A percentile compares a stretch with the other conserved stretches of the same genome.
Conservation (phyloP, 2,888 invertebrate genomes). For the Harpalus rufipes region DNA sequence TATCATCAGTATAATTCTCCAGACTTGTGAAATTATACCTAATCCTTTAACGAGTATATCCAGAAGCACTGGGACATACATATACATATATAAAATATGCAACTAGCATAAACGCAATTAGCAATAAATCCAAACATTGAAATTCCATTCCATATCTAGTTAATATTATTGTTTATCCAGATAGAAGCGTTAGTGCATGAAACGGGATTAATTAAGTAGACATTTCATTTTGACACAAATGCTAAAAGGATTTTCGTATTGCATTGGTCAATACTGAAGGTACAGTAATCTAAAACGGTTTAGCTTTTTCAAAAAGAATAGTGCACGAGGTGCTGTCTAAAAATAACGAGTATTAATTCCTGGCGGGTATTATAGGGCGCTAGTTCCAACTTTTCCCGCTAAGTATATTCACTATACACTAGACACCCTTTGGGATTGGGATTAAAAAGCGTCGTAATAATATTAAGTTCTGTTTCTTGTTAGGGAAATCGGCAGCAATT, state of each 20-base stretch:
- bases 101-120: not conserved
- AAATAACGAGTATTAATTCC: too few relatives aligned
- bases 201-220: not conserved
- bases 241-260: not conserved
- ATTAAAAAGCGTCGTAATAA: too few relatives aligned
- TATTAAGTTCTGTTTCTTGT: too few relatives aligned
- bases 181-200: not conserved
- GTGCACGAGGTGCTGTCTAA: too few relatives aligned
- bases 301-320: too few relatives aligned
- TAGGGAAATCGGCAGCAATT: too few relatives aligned
- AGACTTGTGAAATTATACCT: slow-evolving; percentile 20
- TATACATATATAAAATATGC: not conserved
- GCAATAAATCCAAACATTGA: not conserved
- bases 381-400: too few relatives aligned
- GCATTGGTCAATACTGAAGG: not conserved
- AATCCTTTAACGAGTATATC: slow-evolving; percentile 2
- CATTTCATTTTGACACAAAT: not conserved
- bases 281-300: too few relatives aligned
- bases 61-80: not conserved
- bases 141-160: slow-evolving; percentile 8
- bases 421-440: too few relatives aligned
- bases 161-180: not conserved
- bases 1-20: slow-evolving; percentile 5
- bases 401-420: too few relatives aligned
- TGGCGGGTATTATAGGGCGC: too few relatives aligned